Evolutionary conservation across 2,113 vertebrate genomes (phyloP), one percentile per base, ranked within the genome.

Genomic region (Mixornis gularis): DNA sequence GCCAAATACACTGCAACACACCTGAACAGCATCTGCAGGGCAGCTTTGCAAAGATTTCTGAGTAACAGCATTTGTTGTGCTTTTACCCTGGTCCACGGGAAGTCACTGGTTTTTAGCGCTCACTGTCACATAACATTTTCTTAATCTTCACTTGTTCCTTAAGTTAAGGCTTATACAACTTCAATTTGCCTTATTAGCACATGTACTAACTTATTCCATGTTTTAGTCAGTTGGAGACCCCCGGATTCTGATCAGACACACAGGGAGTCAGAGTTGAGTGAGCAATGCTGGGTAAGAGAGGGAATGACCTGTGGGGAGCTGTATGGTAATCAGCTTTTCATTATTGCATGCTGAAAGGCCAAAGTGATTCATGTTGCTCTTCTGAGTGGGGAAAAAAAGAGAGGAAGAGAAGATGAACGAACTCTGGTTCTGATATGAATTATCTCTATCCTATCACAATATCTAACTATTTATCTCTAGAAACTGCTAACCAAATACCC

Each of bases 311-410:
- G 0, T 46, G 71, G 88, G 89, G 82, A 88, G 43, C 40, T 78
- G 24, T 40, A 32, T 11, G 0, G 36, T 73, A 90, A 93, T 83
- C 71, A 94, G 64, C 34, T 81, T 93, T 74, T 87, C 77, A 76
- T 92, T 81, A 84, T 30, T 46, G 56, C 48, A 13, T 22, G 34
- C 83, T 92, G 36, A 90, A 95, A 90, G 83, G 60, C 83, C 77
- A 52, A 70, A 85, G 49, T 52, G 72, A 86, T 49, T 92, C 41
- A 76, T 73, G 46, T 88, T 32, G 49, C 40, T 79, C 59, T 43
- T 79, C 58, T 26, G 34, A 82, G 84, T 46, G 26, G 26, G 11
- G 7, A 72, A 90, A 94, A 92, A 19, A 44, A 43, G 25, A 77
- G 30, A 69, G 29, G 16, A 84, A 49, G 12, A 70, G 34, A 81